Percentiles rank a stretch among this genome's conserved stretches.
Conservation (phyloP, 2,113 vertebrate genomes). For the Collichthys lucidus region DNA sequence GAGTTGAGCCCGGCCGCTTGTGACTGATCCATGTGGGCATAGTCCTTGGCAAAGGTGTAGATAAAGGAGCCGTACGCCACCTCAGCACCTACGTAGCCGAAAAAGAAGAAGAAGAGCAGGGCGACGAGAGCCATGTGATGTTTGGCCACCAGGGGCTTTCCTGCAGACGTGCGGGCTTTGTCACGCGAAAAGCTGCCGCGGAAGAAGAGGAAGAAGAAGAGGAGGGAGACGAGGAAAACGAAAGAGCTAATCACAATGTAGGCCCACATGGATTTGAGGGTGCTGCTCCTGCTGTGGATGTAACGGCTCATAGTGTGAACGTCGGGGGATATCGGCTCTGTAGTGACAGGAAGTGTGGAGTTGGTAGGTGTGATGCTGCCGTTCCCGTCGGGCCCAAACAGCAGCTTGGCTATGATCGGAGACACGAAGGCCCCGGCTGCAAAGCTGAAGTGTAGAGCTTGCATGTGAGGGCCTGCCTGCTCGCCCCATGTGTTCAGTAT, state of each 20-base stretch:
- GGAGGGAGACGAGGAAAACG: slow-evolving; percentile 82
- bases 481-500: slow-evolving; percentile 89
- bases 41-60: slow-evolving; percentile 87
- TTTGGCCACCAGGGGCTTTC: slow-evolving; percentile 78
- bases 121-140: slow-evolving; percentile 85
- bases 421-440: slow-evolving; percentile 90
- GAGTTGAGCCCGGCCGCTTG: slow-evolving; percentile 91
- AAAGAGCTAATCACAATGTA: slow-evolving; percentile 89
- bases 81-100: slow-evolving; percentile 93
- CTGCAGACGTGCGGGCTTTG: slow-evolving; percentile 57
- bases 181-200: slow-evolving; percentile 65
- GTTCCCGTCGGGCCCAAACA: slow-evolving; percentile 74
- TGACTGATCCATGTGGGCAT: slow-evolving; percentile 77
- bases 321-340: fast-evolving
- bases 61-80: slow-evolving; percentile 93
- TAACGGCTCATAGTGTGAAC: not conserved
- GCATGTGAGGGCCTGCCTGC: slow-evolving; percentile 90
- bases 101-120: slow-evolving; percentile 92
- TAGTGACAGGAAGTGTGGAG: not conserved
- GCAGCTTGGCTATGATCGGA: slow-evolving; percentile 91
- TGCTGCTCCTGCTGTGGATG: slow-evolving; percentile 15
- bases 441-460: slow-evolving; percentile 97
- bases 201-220: slow-evolving; percentile 86
- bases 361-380: not conserved
- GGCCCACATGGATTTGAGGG: slow-evolving; percentile 85